Evolutionary conservation across 2,888 invertebrate genomes (phyloP).

Genomic region (Cremastinae sp.): DNA sequence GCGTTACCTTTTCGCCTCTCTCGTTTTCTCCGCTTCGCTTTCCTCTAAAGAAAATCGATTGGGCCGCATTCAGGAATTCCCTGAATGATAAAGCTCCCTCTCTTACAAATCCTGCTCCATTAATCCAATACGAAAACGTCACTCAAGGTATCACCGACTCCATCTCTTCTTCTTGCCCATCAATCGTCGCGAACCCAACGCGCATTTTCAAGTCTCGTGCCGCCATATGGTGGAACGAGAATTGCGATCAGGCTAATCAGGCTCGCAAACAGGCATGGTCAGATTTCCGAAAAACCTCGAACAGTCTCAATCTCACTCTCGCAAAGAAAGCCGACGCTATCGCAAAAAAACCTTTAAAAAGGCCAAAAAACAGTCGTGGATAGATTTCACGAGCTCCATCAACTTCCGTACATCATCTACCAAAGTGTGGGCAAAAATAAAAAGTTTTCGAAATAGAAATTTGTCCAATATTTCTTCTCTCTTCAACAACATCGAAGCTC

Average conservation of each 20-base stretch:
- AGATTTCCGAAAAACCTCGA: not conserved
- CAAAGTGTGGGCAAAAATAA: constrained; percentile 7
- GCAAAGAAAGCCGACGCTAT: constrained; percentile 23
- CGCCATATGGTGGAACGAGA: constrained; percentile 28
- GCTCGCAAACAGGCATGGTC: constrained; percentile 16
- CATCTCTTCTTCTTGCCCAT: not conserved
- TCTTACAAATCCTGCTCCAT: not conserved
- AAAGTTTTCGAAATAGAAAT: constrained; percentile 3
- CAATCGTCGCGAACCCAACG: too few relatives aligned
- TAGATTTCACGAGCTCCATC: not conserved
- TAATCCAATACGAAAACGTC: constrained; percentile 7
- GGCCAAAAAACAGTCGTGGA: constrained; percentile 3
- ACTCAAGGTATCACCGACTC: constrained; percentile 4
- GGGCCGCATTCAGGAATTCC: not conserved
- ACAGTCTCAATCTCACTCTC: too few relatives aligned
- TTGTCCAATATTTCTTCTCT: too few relatives aligned
- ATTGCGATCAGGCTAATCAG: constrained; percentile 4
- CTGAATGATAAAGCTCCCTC: not conserved
- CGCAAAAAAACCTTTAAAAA: constrained; percentile 25
- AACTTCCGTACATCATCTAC: not conserved
- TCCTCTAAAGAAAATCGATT: constrained; percentile 4
- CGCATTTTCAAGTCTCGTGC: not conserved
- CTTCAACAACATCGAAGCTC: too few relatives aligned
- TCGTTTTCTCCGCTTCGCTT: constrained; percentile 10
- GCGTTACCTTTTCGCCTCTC: not conserved